phyloP scores from a whole-genome alignment of 2,113 vertebrate genomes.

The Aspiorhynchus laticeps region DNA sequence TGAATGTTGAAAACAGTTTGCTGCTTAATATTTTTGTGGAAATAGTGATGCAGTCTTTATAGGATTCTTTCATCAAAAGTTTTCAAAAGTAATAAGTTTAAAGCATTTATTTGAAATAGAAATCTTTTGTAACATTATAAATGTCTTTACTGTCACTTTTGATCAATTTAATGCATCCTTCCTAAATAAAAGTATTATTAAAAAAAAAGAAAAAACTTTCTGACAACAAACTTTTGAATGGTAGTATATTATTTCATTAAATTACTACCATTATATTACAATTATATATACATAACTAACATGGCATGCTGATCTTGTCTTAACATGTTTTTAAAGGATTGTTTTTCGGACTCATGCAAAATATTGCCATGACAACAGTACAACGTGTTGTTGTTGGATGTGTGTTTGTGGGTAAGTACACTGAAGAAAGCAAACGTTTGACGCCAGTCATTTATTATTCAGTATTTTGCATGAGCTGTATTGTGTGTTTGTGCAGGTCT shows the following conservation, averaged over 20 bases:
- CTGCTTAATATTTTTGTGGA: too few species aligned
- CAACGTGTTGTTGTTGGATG: conserved; percentile 49
- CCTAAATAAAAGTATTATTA: too few species aligned
- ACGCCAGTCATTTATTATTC: not conserved
- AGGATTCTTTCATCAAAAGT: too few species aligned
- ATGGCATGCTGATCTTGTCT: not conserved
- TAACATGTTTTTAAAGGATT: conserved; percentile 52
- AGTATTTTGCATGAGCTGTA: not conserved
- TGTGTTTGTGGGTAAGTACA: conserved; percentile 60
- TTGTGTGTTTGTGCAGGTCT: conserved; percentile 71
- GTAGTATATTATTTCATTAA: not conserved
- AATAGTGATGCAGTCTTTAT: too few species aligned
- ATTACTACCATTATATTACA: too few species aligned
- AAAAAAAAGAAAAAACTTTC: too few species aligned
- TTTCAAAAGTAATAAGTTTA: too few species aligned
- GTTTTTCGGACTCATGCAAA: conserved; percentile 56
- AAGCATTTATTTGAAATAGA: not conserved
- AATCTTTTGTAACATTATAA: not conserved
- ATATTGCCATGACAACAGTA: conserved; percentile 49
- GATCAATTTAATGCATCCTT: not conserved
- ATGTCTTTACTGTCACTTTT: too few species aligned
- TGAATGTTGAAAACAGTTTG: too few species aligned
- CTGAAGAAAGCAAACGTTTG: not conserved
- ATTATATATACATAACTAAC: not conserved
- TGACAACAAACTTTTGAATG: not conserved